Evolutionary conservation across 1,140 invertebrate species (phyloP).

Genomic region (Bursaphelenchus mucronatus): DNA sequence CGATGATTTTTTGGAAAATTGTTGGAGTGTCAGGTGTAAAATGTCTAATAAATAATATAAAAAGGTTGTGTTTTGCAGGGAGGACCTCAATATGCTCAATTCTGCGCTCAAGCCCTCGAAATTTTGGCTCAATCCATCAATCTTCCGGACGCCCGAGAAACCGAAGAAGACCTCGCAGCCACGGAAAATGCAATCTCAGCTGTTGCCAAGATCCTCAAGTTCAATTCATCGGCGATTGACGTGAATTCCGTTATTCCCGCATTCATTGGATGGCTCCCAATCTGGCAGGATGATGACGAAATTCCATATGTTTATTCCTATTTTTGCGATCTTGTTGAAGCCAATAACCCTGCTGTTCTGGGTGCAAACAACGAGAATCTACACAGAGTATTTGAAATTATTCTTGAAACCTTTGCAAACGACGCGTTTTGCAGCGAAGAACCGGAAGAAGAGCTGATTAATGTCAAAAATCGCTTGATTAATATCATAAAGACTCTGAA

Average conservation of each 20-base stretch:
- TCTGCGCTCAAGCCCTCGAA: conserved; percentile 35
- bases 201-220: conserved; percentile 93
- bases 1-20: too few relatives aligned
- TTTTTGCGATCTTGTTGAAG: conserved; percentile 86
- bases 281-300: conserved; percentile 89
- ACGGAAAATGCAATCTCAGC: conserved; percentile 98
- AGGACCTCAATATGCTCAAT: conserved; percentile 20
- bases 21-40: neutral
- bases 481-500: conserved; percentile 32
- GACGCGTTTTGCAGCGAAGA: conserved; percentile 70
- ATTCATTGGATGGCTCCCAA: conserved; percentile 90
- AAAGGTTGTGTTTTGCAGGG: too few relatives aligned
- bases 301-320: conserved; percentile 86
- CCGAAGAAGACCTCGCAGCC: conserved; percentile 64
- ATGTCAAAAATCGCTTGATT: conserved; percentile 36
- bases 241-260: conserved; percentile 78
- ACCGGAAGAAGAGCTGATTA: conserved; percentile 18
- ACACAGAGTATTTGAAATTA: conserved; percentile 77
- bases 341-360: conserved; percentile 77
- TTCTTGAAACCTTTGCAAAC: conserved; percentile 79
- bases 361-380: conserved; percentile 81
- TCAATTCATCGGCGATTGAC: conserved; percentile 77
- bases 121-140: conserved; percentile 31
- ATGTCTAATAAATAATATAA: neutral
- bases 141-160: conserved; percentile 63